These are phyloP conservation scores for Andrena minutula DNA, from an alignment of 2,888 invertebrate species.

Conservation along the genomic window DNA sequence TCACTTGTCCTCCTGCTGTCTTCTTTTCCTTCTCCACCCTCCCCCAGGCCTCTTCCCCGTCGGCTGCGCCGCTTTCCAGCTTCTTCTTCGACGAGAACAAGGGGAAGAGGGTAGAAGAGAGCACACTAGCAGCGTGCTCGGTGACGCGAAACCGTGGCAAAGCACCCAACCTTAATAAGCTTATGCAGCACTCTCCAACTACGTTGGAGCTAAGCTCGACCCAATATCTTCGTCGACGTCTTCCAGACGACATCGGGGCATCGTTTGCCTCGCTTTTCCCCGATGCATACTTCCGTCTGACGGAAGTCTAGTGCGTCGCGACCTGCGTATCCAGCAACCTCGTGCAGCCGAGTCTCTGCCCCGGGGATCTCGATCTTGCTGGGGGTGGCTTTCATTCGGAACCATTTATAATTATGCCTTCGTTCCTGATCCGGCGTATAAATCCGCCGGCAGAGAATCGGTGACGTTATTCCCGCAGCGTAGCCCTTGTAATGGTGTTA, in stretches of 20 bases:
- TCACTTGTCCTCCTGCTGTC: conserved; percentile 22
- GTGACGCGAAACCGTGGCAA: conserved; percentile 65
- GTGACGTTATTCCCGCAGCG: conserved; percentile 12
- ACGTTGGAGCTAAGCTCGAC: conserved; percentile 70
- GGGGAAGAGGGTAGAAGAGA: conserved; percentile 53
- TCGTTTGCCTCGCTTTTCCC: conserved; percentile 17
- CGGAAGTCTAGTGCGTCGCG: neutral
- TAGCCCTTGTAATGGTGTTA: conserved; percentile 28
- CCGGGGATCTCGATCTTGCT: no score
- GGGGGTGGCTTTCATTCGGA: no score
- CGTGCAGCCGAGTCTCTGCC: no score
- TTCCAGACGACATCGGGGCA: conserved; percentile 59
- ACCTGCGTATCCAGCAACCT: neutral
- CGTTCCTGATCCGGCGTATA: neutral
- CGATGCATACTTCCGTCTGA: conserved; percentile 8
- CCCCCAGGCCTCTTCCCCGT: conserved; percentile 30
- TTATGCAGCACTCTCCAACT: conserved; percentile 83
- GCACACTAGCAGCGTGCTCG: conserved; percentile 49
- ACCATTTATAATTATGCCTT: no score
- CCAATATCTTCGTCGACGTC: conserved; percentile 67
- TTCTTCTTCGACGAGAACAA: conserved; percentile 43
- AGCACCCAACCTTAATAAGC: conserved; percentile 80
- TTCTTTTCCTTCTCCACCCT: conserved; percentile 20
- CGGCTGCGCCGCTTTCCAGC: conserved; percentile 38
- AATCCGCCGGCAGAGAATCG: neutral